Evolutionary conservation across 2,888 invertebrate genomes (phyloP), one percentile per base, ranked within the genome.

Genomic region (Conus canariensis): DNA sequence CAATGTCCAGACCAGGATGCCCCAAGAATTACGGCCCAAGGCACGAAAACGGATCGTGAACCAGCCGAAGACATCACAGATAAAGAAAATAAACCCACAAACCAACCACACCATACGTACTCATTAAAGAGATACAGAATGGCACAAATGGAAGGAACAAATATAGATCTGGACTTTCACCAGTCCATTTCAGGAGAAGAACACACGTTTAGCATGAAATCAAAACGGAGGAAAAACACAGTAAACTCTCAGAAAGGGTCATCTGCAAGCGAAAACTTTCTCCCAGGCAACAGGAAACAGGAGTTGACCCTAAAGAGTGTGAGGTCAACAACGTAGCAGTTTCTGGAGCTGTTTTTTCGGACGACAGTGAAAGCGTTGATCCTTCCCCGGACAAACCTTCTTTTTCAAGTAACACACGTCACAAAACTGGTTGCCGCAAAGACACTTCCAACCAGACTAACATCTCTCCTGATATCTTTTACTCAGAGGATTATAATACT

Each of bases 201-300:
- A n/a, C 59, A 85, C 8, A 19, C 19, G 16, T 10, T 67, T 45
- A 60, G 16, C 30, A 86, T 19, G 45, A 86, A 30, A 86, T 86
- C 14, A 1, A 60, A 25, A 45, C 64, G 86, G 9, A 30, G 86
- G 22, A 86, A 86, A 45, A 86, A 86, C 45, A 86, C 45, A 86
- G 4, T 45, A 86, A 86, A 67, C 64, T 86, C 25, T 86, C 86
- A 19, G 86, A 86, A 30, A 64, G 86, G 30, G 67, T 86, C 16
- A 86, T 86, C 86, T 86, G 86, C 67, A 86, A 67, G 45, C 25
- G 86, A 64, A 67, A 67, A 22, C 30, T 67, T 14, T 67, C 86
- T 6, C 86, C 64, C 3, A 30, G 45, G 59, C 30, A 30, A 2
- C 8, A 12, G 10, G 86, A 86, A 14, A 86, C 86, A 16, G 86